Evolutionary conservation across 2,888 invertebrate genomes (phyloP), one percentile per base, ranked within the genome.

Genomic region (Nemapogon koenigi): DNA sequence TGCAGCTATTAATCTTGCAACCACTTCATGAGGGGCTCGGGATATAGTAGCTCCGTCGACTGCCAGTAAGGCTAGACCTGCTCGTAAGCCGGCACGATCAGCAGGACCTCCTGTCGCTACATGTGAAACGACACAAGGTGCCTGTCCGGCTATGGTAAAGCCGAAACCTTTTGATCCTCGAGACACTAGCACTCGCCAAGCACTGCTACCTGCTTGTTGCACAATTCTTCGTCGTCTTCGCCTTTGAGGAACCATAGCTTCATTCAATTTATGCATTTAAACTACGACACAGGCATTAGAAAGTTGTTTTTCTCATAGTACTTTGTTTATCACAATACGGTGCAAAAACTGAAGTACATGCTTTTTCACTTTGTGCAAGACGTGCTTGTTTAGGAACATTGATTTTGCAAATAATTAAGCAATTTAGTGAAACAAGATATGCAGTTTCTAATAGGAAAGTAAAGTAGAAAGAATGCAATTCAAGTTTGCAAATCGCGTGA

Each of bases 131-230:
- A 96, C 91, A 62, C 97, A 97, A 0, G 97, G 97, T 57, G 94
- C 90, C 63, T 97, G 96, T 2, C 97, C 97, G 2, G 96, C 95
- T 57, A 97, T 96, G 15, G 97, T 97, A 61, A 97, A 97, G n/a
- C 97, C 97, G 62, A 94, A 97, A 2, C 96, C 94, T 44, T 90
- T 91, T 42, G 86, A 83, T 2, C 96, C 94, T 45, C 96, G 82
- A 6, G 86, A 83, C 28, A 97, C 88, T 54, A 96, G 92, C 38
- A 96, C 90, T 19, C 89, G 88, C 46, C 91, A 84, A 44, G 91
- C 87, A 25, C 90, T 87, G 41, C 65, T 67, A 46, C 72, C 59
- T 13, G 61, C 59, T 41, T 72, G 22, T n/a, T 17, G 49, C 32
- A 61, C 69, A 29, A 67, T 69, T 29, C 76, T 58, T 30, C 76